phyloP scores from a whole-genome alignment of 1,140 invertebrate genomes.

The Tachypleus tridentatus region DNA sequence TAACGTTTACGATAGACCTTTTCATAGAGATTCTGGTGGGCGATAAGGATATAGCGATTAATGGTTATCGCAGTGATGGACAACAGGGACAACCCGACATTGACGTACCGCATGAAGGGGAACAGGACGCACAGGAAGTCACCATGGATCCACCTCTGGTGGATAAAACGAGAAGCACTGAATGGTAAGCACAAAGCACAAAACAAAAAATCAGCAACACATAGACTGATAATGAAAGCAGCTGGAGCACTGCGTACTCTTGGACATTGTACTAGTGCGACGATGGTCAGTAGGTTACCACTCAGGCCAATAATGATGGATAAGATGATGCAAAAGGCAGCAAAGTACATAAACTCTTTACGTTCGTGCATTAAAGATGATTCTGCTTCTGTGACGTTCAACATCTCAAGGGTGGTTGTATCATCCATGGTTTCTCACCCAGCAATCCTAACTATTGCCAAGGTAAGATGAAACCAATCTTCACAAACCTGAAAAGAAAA shows the following conservation, averaged over 20 bases:
- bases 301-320: slow-evolving; percentile 21
- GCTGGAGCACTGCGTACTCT: slow-evolving; percentile 55
- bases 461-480: too few relatives aligned
- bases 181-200: slow-evolving; percentile 69
- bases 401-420: too few relatives aligned
- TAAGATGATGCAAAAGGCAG: slow-evolving; percentile 18
- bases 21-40: slow-evolving; percentile 12
- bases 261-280: slow-evolving; percentile 18
- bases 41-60: slow-evolving; percentile 51
- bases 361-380: too few relatives aligned
- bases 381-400: too few relatives aligned
- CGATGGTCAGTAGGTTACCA: slow-evolving; percentile 22
- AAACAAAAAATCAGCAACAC: slow-evolving; percentile 72
- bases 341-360: slow-evolving; percentile 8
- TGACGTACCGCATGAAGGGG: slow-evolving; percentile 78
- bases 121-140: slow-evolving; percentile 64
- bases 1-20: slow-evolving; percentile 19
- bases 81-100: slow-evolving; percentile 69
- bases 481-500: too few relatives aligned
- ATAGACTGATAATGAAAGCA: slow-evolving; percentile 71
- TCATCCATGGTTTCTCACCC: too few relatives aligned
- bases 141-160: slow-evolving; percentile 69
- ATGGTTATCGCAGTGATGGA: slow-evolving; percentile 82
- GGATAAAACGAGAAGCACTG: slow-evolving; percentile 64
- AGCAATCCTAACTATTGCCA: too few relatives aligned